Conservation (phyloP, 2,113 vertebrate genomes). For the Tangachromis dhanisi region DNA sequence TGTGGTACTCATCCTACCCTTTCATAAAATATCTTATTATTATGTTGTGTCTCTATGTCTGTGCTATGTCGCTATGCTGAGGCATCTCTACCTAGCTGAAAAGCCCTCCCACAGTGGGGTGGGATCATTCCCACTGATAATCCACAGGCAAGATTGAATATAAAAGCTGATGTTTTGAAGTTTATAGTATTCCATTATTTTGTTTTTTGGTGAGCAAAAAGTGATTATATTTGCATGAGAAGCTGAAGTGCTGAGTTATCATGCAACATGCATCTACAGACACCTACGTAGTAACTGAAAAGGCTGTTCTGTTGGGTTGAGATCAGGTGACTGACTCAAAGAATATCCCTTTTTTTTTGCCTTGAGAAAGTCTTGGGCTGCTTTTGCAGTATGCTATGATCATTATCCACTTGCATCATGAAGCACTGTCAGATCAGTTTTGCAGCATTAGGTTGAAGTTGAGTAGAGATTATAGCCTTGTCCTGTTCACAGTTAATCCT, state of each 20-base stretch:
- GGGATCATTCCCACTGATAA: not conserved
- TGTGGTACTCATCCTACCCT: not conserved
- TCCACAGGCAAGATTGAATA: not conserved
- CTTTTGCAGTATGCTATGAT: not conserved
- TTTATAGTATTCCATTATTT: not conserved
- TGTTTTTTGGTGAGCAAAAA: not conserved
- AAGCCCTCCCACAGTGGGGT: not conserved
- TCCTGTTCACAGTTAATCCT: not conserved
- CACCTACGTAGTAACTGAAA: not conserved
- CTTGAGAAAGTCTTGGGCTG: not conserved
- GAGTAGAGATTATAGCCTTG: not conserved
- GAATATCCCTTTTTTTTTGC: not conserved
- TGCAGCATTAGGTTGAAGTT: not conserved
- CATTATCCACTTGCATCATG: not conserved
- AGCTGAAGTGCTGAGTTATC: not conserved
- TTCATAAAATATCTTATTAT: not conserved
- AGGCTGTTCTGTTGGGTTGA: not conserved
- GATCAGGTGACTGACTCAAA: not conserved
- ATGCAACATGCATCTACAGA: not conserved
- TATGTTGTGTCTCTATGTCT: not conserved
- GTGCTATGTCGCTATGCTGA: not conserved
- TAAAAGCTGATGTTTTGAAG: not conserved
- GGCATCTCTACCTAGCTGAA: not conserved
- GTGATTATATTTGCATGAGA: not conserved
- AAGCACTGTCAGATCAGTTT: not conserved